A percentile compares a stretch with the other conserved stretches of the same genome.
phyloP scores from a whole-genome alignment of 2,888 invertebrate species.

The Lathronympha strigana region DNA sequence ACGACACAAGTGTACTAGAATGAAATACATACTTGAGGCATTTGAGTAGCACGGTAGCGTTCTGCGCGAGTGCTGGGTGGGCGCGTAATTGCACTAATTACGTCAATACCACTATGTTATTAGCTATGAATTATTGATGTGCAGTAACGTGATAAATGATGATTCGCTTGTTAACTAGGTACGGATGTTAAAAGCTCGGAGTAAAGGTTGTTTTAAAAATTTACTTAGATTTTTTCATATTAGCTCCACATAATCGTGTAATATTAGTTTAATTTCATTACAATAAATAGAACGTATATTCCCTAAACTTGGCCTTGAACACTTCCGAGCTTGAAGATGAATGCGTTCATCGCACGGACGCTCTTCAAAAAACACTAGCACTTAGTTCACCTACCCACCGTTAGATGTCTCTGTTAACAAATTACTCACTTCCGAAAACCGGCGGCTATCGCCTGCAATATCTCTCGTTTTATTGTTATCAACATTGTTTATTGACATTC shows the following conservation, averaged over 20 bases:
- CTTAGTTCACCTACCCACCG: conserved; percentile 60
- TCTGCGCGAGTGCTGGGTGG: conserved; percentile 71
- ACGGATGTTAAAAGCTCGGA: conserved; percentile 35
- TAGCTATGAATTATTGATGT: conserved; percentile 80
- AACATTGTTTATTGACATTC: conserved; percentile 73
- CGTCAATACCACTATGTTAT: conserved; percentile 75
- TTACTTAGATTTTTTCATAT: not conserved
- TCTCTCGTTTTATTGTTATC: conserved; percentile 63
- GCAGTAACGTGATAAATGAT: conserved; percentile 69
- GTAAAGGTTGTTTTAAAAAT: conserved; percentile 18
- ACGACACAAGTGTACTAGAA: conserved; percentile 18
- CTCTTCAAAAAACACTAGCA: conserved; percentile 15
- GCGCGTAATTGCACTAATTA: conserved; percentile 80
- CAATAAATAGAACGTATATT: not conserved
- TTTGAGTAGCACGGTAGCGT: conserved; percentile 42
- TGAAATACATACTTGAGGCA: conserved; percentile 25
- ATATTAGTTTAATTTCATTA: not conserved
- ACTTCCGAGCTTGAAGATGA: conserved; percentile 14
- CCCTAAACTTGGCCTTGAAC: conserved; percentile 19
- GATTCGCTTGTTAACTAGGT: conserved; percentile 63
- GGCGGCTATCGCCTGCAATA: conserved; percentile 56
- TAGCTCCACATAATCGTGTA: not conserved
- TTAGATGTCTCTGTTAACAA: conserved; percentile 67
- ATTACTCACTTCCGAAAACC: conserved; percentile 48
- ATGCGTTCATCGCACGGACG: conserved; percentile 35